A percentile compares a stretch with the other conserved stretches of the same genome.
Evolutionary conservation across 2,888 invertebrate genomes (phyloP).

Genomic region (Diplazon laetatorius): DNA sequence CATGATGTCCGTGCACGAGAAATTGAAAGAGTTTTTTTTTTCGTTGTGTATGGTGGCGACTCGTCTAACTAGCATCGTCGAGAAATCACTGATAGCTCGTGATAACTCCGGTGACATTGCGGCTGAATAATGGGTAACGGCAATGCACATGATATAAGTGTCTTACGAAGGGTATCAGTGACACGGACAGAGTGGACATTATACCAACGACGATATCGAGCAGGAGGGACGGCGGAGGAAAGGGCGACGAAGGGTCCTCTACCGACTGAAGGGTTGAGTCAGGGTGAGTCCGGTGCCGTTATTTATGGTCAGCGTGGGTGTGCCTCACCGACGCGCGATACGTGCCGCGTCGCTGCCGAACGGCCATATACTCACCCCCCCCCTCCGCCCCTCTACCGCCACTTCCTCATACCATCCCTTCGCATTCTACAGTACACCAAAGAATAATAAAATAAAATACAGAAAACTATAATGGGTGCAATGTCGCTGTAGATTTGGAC

Average conservation of each 20-base stretch:
- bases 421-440: conserved; percentile 61
- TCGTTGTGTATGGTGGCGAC: conserved; percentile 7
- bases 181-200: conserved; percentile 51
- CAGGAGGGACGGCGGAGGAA: not conserved
- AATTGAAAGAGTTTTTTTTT: conserved; percentile 26
- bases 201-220: conserved; percentile 42
- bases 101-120: conserved; percentile 29
- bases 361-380: not conserved
- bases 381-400: not conserved
- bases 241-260: conserved; percentile 42
- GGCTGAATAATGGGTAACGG: not conserved
- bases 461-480: conserved; percentile 61
- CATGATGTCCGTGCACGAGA: conserved; percentile 16
- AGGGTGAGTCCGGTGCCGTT: conserved; percentile 66
- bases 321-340: conserved; percentile 68
- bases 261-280: conserved; percentile 51
- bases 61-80: not conserved
- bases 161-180: conserved; percentile 38
- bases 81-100: conserved; percentile 38
- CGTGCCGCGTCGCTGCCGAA: conserved; percentile 35
- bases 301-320: conserved; percentile 76
- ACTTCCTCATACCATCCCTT: not conserved
- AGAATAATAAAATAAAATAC: conserved; percentile 75
- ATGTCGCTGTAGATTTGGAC: conserved; percentile 49
- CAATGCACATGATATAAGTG: conserved; percentile 5